Base-by-base conservation (phyloP, 2,888 invertebrate species). In the Cephus pulcher region DNA sequence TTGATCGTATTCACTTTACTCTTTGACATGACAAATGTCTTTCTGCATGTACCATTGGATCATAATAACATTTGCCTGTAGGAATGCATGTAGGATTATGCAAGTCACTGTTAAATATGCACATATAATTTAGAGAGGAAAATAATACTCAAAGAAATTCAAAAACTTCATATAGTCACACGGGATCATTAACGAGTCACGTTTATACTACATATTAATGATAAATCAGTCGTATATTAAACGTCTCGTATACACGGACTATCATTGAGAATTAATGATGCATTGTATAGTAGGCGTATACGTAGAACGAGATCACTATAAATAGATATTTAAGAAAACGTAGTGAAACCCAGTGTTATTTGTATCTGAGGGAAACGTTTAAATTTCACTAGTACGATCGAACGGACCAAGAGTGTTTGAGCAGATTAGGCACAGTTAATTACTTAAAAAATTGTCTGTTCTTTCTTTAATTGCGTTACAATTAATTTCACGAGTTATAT, bases 251-350 rank as follows among this genome's bases (percentile, higher is more conserved):
- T 69, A 70, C 12, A 76, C 33, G 69, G 71, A 73, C 76, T 69
- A 73, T 69, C 75, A 75, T 73, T 23, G n/a, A 32, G 73, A 75
- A 77, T 77, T 69, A 30, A 35, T 34, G 32, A 12, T 35, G 11
- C 35, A 70, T 76, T 35, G 35, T 37, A n/a, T 35, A 12, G 33
- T 30, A n/a, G 40, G n/a, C 11, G 15, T 30, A 56, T 32, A 74
- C 23, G 11, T 35, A 33, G 71, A 75, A 68, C 75, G 56, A 56
- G 40, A 56, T 69, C 69, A 74, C 34, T 56, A 76, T 35, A 70
- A 74, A 69, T 74, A 75, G 70, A 75, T 80, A 75, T 79, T 75
- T 79, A 77, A 71, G 75, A 75, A 74, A 73, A 68, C 30, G 74
- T 76, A 76, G 69, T 33, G 75, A 34, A 56, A 40, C 34, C 69